Evolutionary conservation across 2,113 vertebrate genomes (phyloP).

Genomic region (Corydoras sp.): DNA sequence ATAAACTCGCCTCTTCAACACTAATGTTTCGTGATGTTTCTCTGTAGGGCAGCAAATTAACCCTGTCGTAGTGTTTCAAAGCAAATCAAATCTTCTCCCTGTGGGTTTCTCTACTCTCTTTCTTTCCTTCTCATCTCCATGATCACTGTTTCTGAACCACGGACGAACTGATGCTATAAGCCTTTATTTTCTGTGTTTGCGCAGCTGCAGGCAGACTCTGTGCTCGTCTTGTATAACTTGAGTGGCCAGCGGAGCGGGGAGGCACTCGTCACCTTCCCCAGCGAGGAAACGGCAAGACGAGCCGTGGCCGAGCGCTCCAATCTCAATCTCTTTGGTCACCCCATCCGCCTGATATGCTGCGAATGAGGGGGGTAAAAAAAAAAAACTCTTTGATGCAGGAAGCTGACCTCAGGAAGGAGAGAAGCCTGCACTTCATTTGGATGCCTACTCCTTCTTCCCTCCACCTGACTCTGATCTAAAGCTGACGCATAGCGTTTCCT

Average conservation of each 20-base stretch:
- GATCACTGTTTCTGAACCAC: not conserved
- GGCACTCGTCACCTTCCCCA: conserved; percentile 81
- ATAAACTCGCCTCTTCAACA: no score
- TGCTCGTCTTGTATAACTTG: conserved; percentile 81
- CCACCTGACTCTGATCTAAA: not conserved
- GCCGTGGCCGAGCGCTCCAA: conserved; percentile 76
- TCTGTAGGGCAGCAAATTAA: not conserved
- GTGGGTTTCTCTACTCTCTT: not conserved
- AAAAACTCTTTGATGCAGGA: conserved; percentile 11
- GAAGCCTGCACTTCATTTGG: no score
- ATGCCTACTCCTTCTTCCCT: conserved; percentile 13
- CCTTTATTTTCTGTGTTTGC: not conserved
- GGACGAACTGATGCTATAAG: not conserved
- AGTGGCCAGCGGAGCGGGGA: conserved; percentile 85
- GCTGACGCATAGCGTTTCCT: not conserved
- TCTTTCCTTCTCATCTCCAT: not conserved
- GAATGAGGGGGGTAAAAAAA: conserved; percentile 50
- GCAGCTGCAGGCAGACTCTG: conserved; percentile 78
- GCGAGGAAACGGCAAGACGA: conserved; percentile 71
- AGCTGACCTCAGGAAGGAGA: not conserved
- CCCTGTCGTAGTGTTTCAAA: not conserved
- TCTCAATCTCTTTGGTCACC: conserved; percentile 69
- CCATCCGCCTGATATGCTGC: conserved; percentile 70
- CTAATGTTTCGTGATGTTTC: no score
- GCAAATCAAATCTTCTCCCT: not conserved